These are phyloP conservation scores for Chloropsis hardwickii DNA, from an alignment of 2,113 vertebrate species.

Conservation along the genomic window DNA sequence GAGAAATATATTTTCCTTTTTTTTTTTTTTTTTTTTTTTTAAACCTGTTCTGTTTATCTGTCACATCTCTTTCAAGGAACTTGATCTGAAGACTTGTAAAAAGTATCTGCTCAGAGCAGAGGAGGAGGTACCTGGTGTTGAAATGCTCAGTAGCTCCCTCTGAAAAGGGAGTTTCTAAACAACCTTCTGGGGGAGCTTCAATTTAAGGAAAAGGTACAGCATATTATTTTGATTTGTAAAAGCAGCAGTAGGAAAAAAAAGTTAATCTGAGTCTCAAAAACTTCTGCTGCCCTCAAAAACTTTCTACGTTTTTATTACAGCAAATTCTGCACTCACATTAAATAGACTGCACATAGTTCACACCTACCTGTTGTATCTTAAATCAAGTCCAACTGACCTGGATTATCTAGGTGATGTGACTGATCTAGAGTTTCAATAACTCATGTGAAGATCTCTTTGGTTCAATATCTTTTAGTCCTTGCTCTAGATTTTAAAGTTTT, in stretches of 20 bases:
- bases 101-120: not conserved
- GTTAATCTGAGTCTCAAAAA: not conserved
- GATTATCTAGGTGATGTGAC: not conserved
- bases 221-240: not conserved
- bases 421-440: not conserved
- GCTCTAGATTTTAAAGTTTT: not conserved
- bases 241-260: not conserved
- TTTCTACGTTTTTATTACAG: not conserved
- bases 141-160: not conserved
- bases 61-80: not conserved
- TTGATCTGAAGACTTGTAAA: not conserved
- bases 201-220: not conserved
- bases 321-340: not conserved
- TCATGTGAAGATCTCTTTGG: not conserved
- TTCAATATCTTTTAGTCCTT: not conserved
- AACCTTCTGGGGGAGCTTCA: not conserved
- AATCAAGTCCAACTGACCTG: not conserved
- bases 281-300: not conserved
- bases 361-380: not conserved
- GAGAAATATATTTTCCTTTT: not conserved
- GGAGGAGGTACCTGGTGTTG: not conserved
- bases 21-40: not conserved
- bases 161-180: not conserved
- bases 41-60: not conserved
- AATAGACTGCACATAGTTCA: not conserved